Percentiles rank a stretch among this genome's conserved stretches.
Conservation (phyloP, 2,888 invertebrate genomes). For the Drosophila cognata region DNA sequence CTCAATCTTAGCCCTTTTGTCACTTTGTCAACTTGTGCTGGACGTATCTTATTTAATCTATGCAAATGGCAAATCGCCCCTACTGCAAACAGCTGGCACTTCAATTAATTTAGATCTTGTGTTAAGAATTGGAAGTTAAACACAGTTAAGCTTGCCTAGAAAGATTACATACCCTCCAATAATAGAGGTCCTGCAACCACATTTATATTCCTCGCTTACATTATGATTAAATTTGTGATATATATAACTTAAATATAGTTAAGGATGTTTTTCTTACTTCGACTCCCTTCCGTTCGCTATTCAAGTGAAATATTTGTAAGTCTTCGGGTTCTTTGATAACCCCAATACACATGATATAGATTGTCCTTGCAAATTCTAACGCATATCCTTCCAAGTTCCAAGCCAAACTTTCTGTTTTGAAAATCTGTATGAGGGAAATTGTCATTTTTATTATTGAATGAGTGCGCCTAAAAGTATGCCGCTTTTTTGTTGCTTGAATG, state of each 20-base stretch:
- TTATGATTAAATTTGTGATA: background rate
- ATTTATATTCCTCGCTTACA: background rate
- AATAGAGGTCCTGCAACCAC: background rate
- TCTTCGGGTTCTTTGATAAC: background rate
- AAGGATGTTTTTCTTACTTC: background rate
- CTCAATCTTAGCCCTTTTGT: conserved; percentile 28
- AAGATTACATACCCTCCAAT: background rate
- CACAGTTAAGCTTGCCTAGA: background rate
- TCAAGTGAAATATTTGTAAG: background rate
- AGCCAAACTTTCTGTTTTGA: background rate
- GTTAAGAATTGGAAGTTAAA: background rate
- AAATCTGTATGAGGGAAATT: background rate
- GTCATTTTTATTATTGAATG: background rate
- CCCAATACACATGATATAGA: too few relatives aligned
- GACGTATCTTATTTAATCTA: conserved; percentile 64
- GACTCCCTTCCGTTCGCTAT: background rate
- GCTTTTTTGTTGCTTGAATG: background rate
- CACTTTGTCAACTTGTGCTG: conserved; percentile 24
- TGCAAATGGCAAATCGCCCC: conserved; percentile 49
- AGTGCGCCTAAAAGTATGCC: background rate
- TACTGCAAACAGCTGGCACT: background rate
- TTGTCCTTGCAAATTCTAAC: background rate
- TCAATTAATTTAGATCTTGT: background rate
- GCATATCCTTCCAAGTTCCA: background rate
- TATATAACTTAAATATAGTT: background rate